Evolutionary conservation across 2,113 vertebrate genomes (phyloP).

Genomic region (Hypomesus transpacificus): DNA sequence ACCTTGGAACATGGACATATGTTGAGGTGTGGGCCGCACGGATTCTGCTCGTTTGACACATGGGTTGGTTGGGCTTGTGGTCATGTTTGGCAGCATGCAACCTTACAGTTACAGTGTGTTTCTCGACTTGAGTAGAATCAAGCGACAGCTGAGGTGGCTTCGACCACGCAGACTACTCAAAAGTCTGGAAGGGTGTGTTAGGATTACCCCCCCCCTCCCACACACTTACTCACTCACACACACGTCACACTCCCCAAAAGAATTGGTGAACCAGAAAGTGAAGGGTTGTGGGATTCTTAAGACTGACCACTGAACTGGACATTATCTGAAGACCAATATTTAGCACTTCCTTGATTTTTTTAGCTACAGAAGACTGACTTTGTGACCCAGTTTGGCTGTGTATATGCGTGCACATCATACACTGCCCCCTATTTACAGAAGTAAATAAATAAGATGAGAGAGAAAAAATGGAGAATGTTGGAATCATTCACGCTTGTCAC

Average conservation of each 20-base stretch:
- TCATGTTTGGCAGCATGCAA: no score
- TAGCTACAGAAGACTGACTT: constrained; percentile 30
- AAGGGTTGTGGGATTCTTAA: constrained; percentile 24
- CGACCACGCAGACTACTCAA: neutral
- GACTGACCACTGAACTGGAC: constrained; percentile 45
- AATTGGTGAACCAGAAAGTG: constrained; percentile 20
- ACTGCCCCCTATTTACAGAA: no score
- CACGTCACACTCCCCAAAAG: neutral
- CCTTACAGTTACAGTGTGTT: neutral
- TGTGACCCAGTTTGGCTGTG: neutral
- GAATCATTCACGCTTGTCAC: no score
- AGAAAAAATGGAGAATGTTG: no score
- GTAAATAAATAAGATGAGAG: no score
- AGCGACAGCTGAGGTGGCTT: neutral
- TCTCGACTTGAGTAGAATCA: neutral
- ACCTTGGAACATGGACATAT: constrained; percentile 57
- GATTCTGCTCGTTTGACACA: constrained; percentile 25
- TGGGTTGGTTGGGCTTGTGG: neutral
- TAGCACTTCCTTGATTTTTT: constrained; percentile 27
- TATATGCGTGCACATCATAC: neutral
- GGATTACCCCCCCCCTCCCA: no score
- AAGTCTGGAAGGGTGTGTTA: no score
- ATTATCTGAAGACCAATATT: constrained; percentile 47
- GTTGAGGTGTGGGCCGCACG: constrained; percentile 48
- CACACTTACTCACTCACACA: no score